phyloP scores from a whole-genome alignment of 2,888 invertebrate genomes.

The Polyploca ridens region DNA sequence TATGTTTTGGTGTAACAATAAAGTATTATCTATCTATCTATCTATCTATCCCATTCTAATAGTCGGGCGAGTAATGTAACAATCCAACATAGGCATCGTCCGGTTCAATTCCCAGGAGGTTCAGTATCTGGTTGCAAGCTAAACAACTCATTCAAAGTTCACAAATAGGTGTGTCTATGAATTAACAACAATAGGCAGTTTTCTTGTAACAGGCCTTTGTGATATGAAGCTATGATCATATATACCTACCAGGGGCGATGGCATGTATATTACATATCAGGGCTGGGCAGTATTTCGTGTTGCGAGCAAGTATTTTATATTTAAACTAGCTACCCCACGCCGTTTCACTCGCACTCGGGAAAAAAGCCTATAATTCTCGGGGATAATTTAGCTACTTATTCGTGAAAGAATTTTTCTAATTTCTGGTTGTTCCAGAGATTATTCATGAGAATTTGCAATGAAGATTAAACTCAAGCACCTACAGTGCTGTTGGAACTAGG shows the following conservation, averaged over 20 bases:
- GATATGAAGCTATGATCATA: slow-evolving; percentile 55
- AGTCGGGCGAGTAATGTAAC: not conserved
- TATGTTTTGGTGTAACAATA: too few species aligned
- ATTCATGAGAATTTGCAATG: too few species aligned
- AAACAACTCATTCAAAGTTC: slow-evolving; percentile 68
- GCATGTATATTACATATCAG: not conserved
- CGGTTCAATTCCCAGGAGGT: slow-evolving; percentile 55
- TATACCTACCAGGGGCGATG: slow-evolving; percentile 22
- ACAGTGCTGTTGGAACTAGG: too few species aligned
- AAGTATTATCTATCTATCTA: too few species aligned
- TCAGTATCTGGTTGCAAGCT: slow-evolving; percentile 60
- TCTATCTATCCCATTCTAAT: not conserved
- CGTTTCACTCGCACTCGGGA: too few species aligned
- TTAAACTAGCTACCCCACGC: not conserved
- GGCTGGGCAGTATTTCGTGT: too few species aligned
- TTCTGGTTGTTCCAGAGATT: too few species aligned
- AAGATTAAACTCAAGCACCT: too few species aligned
- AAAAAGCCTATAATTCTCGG: too few species aligned
- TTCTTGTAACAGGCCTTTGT: slow-evolving; percentile 77
- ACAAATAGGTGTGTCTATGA: slow-evolving; percentile 64
- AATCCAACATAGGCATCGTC: slow-evolving; percentile 27
- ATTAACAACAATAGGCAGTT: slow-evolving; percentile 75
- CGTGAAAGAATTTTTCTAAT: too few species aligned
- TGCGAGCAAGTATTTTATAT: not conserved
- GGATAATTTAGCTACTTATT: too few species aligned